Percentiles rank a stretch among this genome's conserved stretches.
These are phyloP conservation scores for Botrylloides violaceus DNA, from an alignment of 23 tunicate species.

Conservation along the genomic window DNA sequence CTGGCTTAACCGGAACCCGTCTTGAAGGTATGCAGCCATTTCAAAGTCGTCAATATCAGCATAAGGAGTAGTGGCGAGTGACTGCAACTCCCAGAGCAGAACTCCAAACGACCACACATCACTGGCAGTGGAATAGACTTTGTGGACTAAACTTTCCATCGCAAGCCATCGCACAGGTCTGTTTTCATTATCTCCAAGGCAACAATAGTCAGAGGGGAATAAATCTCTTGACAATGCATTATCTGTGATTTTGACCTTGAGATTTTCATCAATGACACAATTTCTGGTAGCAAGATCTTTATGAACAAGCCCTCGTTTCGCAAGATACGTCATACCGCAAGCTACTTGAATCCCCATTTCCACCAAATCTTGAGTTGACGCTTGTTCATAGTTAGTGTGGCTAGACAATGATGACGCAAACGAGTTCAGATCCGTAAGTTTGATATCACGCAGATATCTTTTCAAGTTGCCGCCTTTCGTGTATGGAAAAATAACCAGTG, in stretches of 20 bases:
- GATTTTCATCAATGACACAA: slow-evolving; percentile 61
- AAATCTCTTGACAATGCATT: slow-evolving; percentile 76
- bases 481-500: slow-evolving; percentile 51
- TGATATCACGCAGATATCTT: slow-evolving; percentile 64
- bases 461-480: slow-evolving; percentile 80
- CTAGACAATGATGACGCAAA: slow-evolving; percentile 35
- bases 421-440: slow-evolving; percentile 16
- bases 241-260: slow-evolving; percentile 63
- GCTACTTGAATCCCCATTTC: slow-evolving; percentile 84
- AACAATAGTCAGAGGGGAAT: slow-evolving; percentile 88
- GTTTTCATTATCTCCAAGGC: slow-evolving; percentile 88
- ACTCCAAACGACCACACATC: slow-evolving; percentile 99
- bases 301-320: slow-evolving; percentile 75
- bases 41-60: slow-evolving; percentile 88
- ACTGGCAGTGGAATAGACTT: slow-evolving; percentile 80
- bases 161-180: slow-evolving; percentile 94
- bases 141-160: slow-evolving; percentile 73
- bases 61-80: slow-evolving; percentile 77
- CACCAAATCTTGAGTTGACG: slow-evolving; percentile 71
- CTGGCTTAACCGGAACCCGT: slow-evolving; percentile 70
- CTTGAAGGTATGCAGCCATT: slow-evolving; percentile 71
- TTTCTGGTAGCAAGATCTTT: slow-evolving; percentile 91
- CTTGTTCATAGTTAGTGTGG: slow-evolving; percentile 48
- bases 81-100: slow-evolving; percentile 84
- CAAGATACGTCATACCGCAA: slow-evolving; percentile 53